Evolutionary conservation across 2,888 invertebrate species (phyloP), one percentile per base, ranked within the genome.

Genomic region (Molorchus minor): DNA sequence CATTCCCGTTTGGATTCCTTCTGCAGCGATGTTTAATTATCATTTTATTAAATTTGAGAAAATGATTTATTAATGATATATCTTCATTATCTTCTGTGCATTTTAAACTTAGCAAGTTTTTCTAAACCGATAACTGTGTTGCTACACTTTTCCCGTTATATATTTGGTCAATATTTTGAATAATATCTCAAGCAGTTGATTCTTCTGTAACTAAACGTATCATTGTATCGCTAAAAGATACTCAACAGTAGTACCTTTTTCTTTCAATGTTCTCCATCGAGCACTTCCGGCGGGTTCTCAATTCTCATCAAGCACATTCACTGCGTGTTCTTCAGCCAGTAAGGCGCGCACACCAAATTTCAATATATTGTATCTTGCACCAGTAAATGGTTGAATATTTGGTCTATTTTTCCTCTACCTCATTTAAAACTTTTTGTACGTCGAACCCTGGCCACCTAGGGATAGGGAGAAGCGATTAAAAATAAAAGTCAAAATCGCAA

Each of bases 261-360:
- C 30, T 29, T 15, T 30, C 45, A 45, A 10, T 45, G 45, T 25
- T 29, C 45, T n/a, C n/a, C n/a, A 15, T 29, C 45, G 17, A 15
- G 45, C 15, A 45, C 7, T 29, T 25, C 44, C 2, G 44, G 25
- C 29, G 45, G 29, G 1, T 29, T 17, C 10, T 45, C 29, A n/a
- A n/a, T n/a, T n/a, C n/a, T n/a, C n/a, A n/a, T 45, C 45, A 5
- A 45, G 45, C 16, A 45, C 45, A 30, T 45, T 45, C 15, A 45
- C 3, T 15, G 45, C 45, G 16, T 45, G 29, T 45, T 45, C 30
- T 45, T 45, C 38, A 2, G 38, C 2, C 7, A 38, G 38, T 38
- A 38, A 15, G 19, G 38, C 16, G n/a, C 16, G 38, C 16, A 45
- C 7, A 17, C 45, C 8, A 19, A 29, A 45, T 29, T 45, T 45